Evolutionary conservation across 2,113 vertebrate genomes (phyloP).

Genomic region (Entosphenus tridentatus): DNA sequence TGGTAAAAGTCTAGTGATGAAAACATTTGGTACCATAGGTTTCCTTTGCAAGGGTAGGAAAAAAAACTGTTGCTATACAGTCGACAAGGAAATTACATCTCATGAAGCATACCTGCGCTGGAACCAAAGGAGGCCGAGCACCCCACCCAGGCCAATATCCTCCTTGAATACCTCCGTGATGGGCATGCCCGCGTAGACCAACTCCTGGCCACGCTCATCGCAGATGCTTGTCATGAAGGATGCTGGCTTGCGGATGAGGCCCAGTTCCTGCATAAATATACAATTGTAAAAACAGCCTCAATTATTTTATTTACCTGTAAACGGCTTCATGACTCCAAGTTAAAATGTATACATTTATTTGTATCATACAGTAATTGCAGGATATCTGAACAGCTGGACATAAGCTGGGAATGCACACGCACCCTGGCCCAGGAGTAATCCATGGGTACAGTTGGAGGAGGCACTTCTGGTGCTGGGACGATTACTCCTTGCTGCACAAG

Average conservation of each 20-base stretch:
- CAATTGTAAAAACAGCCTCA: too few relatives aligned
- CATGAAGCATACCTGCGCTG: constrained; percentile 41
- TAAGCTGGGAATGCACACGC: constrained; percentile 13
- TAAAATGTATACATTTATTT: too few relatives aligned
- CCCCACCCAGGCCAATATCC: constrained; percentile 82
- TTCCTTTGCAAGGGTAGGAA: too few relatives aligned
- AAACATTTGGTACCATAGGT: too few relatives aligned
- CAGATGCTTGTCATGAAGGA: constrained; percentile 99
- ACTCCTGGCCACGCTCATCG: constrained; percentile 82
- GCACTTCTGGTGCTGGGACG: constrained; percentile 65
- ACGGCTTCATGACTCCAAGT: too few relatives aligned
- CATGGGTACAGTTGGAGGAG: constrained; percentile 90
- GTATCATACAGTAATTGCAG: too few relatives aligned
- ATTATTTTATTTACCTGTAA: too few relatives aligned
- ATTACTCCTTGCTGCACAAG: constrained; percentile 60
- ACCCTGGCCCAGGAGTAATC: constrained; percentile 98
- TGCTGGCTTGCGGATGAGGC: constrained; percentile 82
- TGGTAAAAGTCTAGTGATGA: too few relatives aligned
- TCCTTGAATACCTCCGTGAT: constrained; percentile 97
- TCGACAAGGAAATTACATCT: too few relatives aligned
- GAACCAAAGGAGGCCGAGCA: constrained; percentile 90
- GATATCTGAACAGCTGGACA: too few relatives aligned
- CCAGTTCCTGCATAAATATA: constrained; percentile 39
- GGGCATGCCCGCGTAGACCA: constrained; percentile 93
- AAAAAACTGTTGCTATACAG: too few relatives aligned